Conservation (phyloP, 2,797 vertebrate genomes). For the Oreortyx pictus region DNA sequence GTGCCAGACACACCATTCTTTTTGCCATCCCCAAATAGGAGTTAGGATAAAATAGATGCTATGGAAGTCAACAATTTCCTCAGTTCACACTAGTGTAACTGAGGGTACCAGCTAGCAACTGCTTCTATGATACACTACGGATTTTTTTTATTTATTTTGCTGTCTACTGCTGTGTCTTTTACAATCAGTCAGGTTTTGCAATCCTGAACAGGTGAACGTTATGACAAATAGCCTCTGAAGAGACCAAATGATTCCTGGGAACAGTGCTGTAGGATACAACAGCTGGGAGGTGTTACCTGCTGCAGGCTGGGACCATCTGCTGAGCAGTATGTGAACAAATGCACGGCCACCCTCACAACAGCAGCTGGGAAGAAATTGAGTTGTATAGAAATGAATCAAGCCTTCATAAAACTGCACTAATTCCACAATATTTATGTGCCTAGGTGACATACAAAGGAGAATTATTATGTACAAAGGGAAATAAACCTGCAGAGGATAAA, state of each 20-base stretch:
- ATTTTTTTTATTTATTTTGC: background rate
- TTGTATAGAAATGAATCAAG: slow-evolving; percentile 16
- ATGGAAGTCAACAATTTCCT: background rate
- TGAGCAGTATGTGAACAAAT: slow-evolving; percentile 15
- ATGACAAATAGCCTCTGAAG: background rate
- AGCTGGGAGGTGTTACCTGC: slow-evolving; percentile 53
- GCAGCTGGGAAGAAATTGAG: slow-evolving; percentile 34
- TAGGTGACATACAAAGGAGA: slow-evolving; percentile 9
- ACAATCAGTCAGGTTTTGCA: background rate
- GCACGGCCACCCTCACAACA: background rate
- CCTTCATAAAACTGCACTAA: slow-evolving; percentile 30
- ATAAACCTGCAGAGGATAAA: background rate
- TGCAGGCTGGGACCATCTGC: slow-evolving; percentile 39
- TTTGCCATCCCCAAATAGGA: background rate
- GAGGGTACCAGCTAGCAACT: background rate
- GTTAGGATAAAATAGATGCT: background rate
- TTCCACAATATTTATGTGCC: background rate
- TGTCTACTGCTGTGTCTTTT: background rate
- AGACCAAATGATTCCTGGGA: background rate
- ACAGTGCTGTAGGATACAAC: background rate
- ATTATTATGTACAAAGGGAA: slow-evolving; percentile 17
- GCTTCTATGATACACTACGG: background rate
- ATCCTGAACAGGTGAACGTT: background rate
- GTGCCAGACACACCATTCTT: background rate
- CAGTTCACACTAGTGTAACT: background rate